Conservation (phyloP, 2,113 vertebrate genomes). For the Entosphenus tridentatus region DNA sequence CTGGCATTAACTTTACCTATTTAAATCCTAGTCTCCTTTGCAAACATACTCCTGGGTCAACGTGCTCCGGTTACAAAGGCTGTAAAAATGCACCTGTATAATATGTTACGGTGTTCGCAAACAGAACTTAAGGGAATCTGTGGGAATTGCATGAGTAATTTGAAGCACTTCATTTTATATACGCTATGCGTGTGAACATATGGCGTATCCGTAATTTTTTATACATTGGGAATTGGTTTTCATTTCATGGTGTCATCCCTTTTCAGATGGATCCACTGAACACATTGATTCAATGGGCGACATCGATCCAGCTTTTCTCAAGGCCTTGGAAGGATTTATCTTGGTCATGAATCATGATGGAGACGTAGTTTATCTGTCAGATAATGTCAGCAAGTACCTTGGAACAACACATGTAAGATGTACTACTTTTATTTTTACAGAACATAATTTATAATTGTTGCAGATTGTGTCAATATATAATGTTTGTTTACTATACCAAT, state of each 20-base stretch:
- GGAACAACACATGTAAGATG: conserved; percentile 62
- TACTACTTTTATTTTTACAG: not conserved
- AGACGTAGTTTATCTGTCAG: conserved; percentile 73
- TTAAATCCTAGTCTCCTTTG: conserved; percentile 1
- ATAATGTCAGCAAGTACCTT: conserved; percentile 72
- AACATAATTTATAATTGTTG: no score
- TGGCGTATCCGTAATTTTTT: no score
- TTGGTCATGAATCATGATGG: conserved; percentile 62
- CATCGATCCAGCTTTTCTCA: conserved; percentile 36
- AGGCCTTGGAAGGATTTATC: conserved; percentile 64
- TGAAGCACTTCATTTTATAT: no score
- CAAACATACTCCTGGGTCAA: not conserved
- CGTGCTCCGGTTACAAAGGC: not conserved
- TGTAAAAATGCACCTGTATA: not conserved
- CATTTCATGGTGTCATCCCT: not conserved
- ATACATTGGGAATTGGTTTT: not conserved
- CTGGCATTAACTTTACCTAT: not conserved
- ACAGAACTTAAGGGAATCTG: not conserved
- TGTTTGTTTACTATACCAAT: no score
- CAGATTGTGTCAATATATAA: no score
- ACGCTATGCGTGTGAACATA: no score
- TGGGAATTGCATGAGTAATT: not conserved
- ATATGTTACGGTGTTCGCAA: no score
- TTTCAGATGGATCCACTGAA: not conserved
- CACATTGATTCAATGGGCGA: not conserved